Evolutionary conservation across 2,888 invertebrate genomes (phyloP).

Genomic region (Aporophyla nigra): DNA sequence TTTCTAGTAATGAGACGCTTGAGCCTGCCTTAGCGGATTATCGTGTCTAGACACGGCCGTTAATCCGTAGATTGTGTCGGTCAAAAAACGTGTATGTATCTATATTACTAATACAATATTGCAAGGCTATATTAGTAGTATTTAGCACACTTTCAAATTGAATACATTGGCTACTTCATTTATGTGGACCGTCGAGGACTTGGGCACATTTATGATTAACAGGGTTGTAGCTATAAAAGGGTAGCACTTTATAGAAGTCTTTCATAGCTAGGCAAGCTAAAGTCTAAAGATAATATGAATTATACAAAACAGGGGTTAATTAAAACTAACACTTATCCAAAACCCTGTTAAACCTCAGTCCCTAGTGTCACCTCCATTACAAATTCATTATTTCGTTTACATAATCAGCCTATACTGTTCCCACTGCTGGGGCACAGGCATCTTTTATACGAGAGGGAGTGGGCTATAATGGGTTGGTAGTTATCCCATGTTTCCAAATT

Average conservation of each 20-base stretch:
- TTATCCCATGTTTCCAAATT: too few relatives aligned
- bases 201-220: not conserved
- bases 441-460: too few relatives aligned
- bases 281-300: not conserved
- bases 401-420: too few relatives aligned
- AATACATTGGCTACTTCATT: not conserved
- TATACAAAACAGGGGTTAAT: conserved; percentile 5
- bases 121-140: not conserved
- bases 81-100: not conserved
- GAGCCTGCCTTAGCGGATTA: not conserved
- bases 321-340: not conserved
- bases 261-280: not conserved
- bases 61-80: not conserved
- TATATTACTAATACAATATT: not conserved
- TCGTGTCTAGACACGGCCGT: not conserved
- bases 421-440: too few relatives aligned
- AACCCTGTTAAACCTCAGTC: conserved; percentile 14
- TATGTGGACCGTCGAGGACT: not conserved
- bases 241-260: not conserved
- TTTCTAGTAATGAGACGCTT: not conserved
- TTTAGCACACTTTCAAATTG: not conserved
- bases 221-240: not conserved
- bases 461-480: too few relatives aligned
- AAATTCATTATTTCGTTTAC: not conserved
- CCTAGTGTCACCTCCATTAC: not conserved